Base-by-base conservation (phyloP, 2,888 invertebrate genomes). In the Xanthorhoe designata region DNA sequence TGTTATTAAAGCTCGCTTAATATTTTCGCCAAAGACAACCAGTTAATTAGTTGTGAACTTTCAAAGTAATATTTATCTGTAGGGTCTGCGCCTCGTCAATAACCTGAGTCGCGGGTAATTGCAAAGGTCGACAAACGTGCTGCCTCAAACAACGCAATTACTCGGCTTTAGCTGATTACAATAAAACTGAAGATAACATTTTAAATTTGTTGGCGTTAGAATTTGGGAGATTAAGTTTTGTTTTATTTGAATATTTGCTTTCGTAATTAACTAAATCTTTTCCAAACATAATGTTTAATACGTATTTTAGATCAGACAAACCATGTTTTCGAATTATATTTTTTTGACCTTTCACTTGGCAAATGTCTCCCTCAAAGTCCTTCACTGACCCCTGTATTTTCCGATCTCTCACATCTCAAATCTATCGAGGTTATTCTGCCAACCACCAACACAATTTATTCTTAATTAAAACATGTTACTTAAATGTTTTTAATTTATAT, bases 1-100 rank as follows among this genome's bases (percentile, higher is more conserved):
- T 52, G 59, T 57, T 61, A 57, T 57, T 15, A 29, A 59, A 49
- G 53, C 42, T 59, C 47, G 51, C 49, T 32, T n/a, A 63, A 38
- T 59, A 64, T 62, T 63, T 72, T 64, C 60, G 63, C 53, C 61
- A 62, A 66, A 66, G 64, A 64, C 67, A 61, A 59, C 52, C 65
- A 59, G 71, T 56, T 68, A 68, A 72, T 72, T 70, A 68, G 63
- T 70, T 72, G 61, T 62, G 56, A 72, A 68, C 61, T 68, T 69
- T 61, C 49, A 60, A 69, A 69, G 70, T 59, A 68, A 66, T 68
- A 68, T 70, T 24, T 66, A 70, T 69, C 58, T 70, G 59, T 49
- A 45, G 49, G 53, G 60, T 35, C 35, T 60, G 64, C 62, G 68
- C 49, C 51, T 65, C 63, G 61, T 63, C 67, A 67, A 63, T 63